These are phyloP conservation scores for Potamilus streckersoni DNA, from an alignment of 1,140 invertebrate genomes.

Conservation along the genomic window DNA sequence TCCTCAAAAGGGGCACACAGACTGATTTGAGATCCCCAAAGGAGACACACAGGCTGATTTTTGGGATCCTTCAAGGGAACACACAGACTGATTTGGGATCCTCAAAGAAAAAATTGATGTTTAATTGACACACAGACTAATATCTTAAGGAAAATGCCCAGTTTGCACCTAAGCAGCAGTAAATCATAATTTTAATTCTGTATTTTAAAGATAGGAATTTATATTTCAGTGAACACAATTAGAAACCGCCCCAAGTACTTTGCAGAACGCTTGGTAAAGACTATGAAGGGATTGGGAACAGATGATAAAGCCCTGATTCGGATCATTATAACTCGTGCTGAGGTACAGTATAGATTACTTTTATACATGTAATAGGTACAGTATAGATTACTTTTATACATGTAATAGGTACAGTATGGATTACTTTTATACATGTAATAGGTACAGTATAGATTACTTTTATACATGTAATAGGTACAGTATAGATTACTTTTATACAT, in stretches of 20 bases:
- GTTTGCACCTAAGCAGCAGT: too few species aligned
- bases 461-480: neutral
- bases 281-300: slow-evolving; percentile 88
- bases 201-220: slow-evolving; percentile 4
- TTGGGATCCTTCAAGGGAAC: neutral
- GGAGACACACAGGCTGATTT: neutral
- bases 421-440: slow-evolving; percentile 65
- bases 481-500: too few species aligned
- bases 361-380: too few species aligned
- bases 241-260: slow-evolving; percentile 90
- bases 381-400: too few species aligned
- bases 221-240: slow-evolving; percentile 50
- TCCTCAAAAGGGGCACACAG: too few species aligned
- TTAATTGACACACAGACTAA: neutral
- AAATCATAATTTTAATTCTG: neutral
- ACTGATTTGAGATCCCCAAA: neutral
- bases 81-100: neutral
- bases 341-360: slow-evolving; percentile 63
- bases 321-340: slow-evolving; percentile 88
- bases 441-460: slow-evolving; percentile 33
- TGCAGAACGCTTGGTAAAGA: slow-evolving; percentile 87
- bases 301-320: slow-evolving; percentile 91
- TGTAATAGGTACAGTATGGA: too few species aligned
- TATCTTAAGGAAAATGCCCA: neutral
- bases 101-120: too few species aligned